A percentile compares a stretch with the other conserved stretches of the same genome.
phyloP scores from a whole-genome alignment of 2,113 vertebrate genomes.

The Pelmatolapia mariae region DNA sequence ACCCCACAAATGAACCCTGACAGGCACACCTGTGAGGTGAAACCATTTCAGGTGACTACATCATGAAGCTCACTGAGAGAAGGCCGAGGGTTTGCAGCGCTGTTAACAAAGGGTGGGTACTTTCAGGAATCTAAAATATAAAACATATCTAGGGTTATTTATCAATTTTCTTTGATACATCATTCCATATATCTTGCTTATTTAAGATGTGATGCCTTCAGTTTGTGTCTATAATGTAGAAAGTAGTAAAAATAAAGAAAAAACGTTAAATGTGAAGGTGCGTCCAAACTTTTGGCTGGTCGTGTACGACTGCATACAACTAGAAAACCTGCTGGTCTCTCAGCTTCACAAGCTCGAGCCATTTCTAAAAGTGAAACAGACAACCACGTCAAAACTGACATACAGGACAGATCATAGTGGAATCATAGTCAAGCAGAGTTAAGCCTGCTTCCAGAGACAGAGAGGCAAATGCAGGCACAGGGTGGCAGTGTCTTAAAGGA shows the following conservation, averaged over 20 bases:
- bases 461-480: neutral
- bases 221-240: neutral
- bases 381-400: rapidly evolving
- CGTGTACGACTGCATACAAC: neutral
- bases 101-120: neutral
- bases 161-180: neutral
- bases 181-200: neutral
- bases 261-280: neutral
- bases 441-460: neutral
- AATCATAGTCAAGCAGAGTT: neutral
- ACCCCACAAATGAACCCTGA: neutral
- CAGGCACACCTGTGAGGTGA: neutral
- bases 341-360: neutral
- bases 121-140: neutral
- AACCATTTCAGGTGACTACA: neutral
- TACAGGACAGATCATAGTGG: neutral
- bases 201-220: neutral
- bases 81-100: neutral
- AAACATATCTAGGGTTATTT: neutral
- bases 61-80: neutral
- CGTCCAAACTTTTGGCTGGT: rapidly evolving
- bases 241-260: neutral
- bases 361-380: neutral
- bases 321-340: neutral
- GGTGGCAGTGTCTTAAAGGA: neutral